These are phyloP conservation scores for Poeciliopsis occidentalis DNA, from an alignment of 2,113 vertebrate species.

Conservation along the genomic window DNA sequence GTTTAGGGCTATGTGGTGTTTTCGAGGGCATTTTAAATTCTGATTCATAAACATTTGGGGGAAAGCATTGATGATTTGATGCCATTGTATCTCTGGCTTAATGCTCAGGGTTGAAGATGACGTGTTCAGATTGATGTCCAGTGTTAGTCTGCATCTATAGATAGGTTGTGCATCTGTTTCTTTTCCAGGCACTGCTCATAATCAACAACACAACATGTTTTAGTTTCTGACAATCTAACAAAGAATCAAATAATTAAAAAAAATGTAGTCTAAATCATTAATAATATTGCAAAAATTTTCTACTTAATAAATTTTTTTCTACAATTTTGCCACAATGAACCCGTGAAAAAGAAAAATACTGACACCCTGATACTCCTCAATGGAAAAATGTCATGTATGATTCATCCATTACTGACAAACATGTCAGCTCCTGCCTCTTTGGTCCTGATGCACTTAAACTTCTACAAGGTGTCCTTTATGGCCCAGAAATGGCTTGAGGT, in stretches of 20 bases:
- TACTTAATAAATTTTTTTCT: neutral
- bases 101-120: neutral
- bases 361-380: neutral
- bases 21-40: neutral
- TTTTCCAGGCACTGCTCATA: too few relatives aligned
- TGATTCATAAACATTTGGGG: too few relatives aligned
- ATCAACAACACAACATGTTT: neutral
- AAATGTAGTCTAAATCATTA: neutral
- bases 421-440: constrained; percentile 42
- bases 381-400: neutral
- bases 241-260: neutral
- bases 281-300: neutral
- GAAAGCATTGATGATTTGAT: neutral
- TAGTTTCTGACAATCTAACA: neutral
- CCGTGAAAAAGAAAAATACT: neutral
- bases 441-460: constrained; percentile 59
- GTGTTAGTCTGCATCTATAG: neutral
- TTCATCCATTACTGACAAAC: constrained; percentile 29
- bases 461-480: constrained; percentile 60
- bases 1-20: too few relatives aligned
- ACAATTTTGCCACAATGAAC: neutral
- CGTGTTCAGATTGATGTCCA: neutral
- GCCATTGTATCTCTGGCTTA: neutral
- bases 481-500: constrained; percentile 73
- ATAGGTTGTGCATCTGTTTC: neutral